A percentile compares a stretch with the other conserved stretches of the same genome.
Evolutionary conservation across 2,797 vertebrate genomes (phyloP).

Genomic region (Lates japonicus): DNA sequence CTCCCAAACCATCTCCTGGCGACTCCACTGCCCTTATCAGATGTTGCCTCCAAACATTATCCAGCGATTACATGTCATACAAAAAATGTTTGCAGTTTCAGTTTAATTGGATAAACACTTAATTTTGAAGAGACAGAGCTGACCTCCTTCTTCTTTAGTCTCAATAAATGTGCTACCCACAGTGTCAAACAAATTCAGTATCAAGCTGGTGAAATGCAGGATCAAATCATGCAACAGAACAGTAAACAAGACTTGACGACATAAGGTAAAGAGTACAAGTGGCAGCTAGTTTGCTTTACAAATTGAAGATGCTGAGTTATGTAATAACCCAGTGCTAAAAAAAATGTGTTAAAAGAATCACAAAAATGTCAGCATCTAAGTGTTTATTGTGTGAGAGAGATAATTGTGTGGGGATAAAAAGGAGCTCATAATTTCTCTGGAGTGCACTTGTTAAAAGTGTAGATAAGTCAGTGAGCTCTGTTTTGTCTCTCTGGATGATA

Average conservation of each 20-base stretch:
- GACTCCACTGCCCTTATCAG: background rate
- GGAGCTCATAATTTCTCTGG: constrained; percentile 38
- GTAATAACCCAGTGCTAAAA: background rate
- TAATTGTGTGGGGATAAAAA: constrained; percentile 52
- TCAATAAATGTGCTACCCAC: constrained; percentile 12
- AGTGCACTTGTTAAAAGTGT: constrained; percentile 57
- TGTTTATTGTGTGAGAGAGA: constrained; percentile 9
- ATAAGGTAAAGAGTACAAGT: constrained; percentile 29
- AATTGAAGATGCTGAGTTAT: constrained; percentile 40
- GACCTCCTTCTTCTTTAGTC: background rate
- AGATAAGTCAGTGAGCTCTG: constrained; percentile 48
- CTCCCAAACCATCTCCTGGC: too few relatives aligned
- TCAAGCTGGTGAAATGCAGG: background rate
- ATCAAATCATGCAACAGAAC: background rate
- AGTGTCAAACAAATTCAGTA: background rate
- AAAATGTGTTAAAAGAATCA: background rate
- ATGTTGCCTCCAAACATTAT: background rate
- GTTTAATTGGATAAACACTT: background rate
- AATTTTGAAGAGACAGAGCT: background rate
- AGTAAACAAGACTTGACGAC: constrained; percentile 2
- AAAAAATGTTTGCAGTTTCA: background rate
- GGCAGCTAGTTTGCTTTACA: constrained; percentile 32
- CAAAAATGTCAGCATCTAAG: background rate
- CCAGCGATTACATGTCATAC: background rate
- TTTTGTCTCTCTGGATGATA: constrained; percentile 50